Evolutionary conservation across 1,140 invertebrate species (phyloP), one percentile per base, ranked within the genome.

Genomic region (Medauroidea extradentata): DNA sequence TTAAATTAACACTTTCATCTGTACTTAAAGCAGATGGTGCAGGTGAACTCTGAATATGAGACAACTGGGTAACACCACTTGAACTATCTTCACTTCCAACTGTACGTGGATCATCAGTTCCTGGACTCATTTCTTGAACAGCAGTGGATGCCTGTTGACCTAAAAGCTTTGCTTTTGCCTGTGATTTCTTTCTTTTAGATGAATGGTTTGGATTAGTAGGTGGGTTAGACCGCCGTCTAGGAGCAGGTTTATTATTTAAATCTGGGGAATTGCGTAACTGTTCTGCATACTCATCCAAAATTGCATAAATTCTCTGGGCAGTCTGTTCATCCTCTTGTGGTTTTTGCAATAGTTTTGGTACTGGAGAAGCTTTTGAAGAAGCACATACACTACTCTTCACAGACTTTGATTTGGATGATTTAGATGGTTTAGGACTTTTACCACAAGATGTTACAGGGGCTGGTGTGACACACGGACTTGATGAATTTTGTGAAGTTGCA

Each of bases 261-360:
- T 90, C 88, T 0, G 88, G 88, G 3, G 87, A 89, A 69, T 90
- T 90, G 55, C 88, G 76, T 34, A 90, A 73, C 65, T 90, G 88
- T 65, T 90, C 88, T 41, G 88, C 87, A 71, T 91, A 91, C 67
- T 89, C 85, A 2, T 88, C 87, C 18, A 91, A 71, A 66, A 91
- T 91, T 53, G 88, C 88, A 57, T 90, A 83, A 57, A 91, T 90
- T 53, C 88, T 78, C 68, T 90, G 87, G 1, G 87, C 87, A 0
- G 88, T 90, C 67, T 90, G 86, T 69, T 90, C 88, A 67, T 90
- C 88, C 73, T 91, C 89, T 63, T 88, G 81, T 2, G 87, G 85
- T 70, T 90, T 90, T 63, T 88, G 88, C 57, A 83, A 78, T 1
- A 87, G 84, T 54, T 85, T 82, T 9, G 85, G 81, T 14, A 86